Conservation (phyloP, 2,113 vertebrate species). For the Perca fluviatilis region DNA sequence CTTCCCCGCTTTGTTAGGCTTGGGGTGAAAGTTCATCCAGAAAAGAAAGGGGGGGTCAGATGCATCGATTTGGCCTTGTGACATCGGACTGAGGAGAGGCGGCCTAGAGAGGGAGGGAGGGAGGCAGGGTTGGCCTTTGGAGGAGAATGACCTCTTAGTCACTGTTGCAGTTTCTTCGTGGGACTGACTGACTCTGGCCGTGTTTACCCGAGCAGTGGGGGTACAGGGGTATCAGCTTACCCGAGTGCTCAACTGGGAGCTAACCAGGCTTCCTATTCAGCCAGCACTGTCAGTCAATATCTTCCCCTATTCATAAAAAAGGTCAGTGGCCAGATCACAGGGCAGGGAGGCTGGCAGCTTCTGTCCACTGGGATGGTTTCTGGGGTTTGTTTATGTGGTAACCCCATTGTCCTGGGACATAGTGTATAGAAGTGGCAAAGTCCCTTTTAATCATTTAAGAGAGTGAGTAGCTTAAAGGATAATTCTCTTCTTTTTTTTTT, state of each 20-base stretch:
- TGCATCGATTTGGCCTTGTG: slow-evolving; percentile 77
- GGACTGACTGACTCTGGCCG: slow-evolving; percentile 27
- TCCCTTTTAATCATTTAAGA: slow-evolving; percentile 52
- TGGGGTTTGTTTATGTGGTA: slow-evolving; percentile 24
- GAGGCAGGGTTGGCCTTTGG: not conserved
- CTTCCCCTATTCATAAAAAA: slow-evolving; percentile 54
- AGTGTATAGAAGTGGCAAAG: slow-evolving; percentile 22
- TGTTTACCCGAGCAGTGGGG: slow-evolving; percentile 53
- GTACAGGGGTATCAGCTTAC: slow-evolving; percentile 56
- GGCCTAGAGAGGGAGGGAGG: not conserved
- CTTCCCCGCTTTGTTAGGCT: slow-evolving; percentile 40
- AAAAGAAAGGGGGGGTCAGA: slow-evolving; percentile 59
- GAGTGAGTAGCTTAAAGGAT: slow-evolving; percentile 23
- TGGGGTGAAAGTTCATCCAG: slow-evolving; percentile 71
- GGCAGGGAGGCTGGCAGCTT: slow-evolving; percentile 8
- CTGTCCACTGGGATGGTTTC: not conserved
- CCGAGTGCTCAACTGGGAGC: slow-evolving; percentile 56
- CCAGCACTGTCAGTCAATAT: slow-evolving; percentile 65
- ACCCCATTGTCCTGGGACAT: slow-evolving; percentile 14
- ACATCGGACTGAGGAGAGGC: slow-evolving; percentile 32
- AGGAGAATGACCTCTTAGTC: slow-evolving; percentile 52
- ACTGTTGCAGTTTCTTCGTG: slow-evolving; percentile 46
- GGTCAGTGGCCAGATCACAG: slow-evolving; percentile 49
- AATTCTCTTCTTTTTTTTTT: not conserved
- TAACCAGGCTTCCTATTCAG: slow-evolving; percentile 66